Evolutionary conservation across 2,797 vertebrate genomes (phyloP).

Genomic region (Loriculus beryllinus): DNA sequence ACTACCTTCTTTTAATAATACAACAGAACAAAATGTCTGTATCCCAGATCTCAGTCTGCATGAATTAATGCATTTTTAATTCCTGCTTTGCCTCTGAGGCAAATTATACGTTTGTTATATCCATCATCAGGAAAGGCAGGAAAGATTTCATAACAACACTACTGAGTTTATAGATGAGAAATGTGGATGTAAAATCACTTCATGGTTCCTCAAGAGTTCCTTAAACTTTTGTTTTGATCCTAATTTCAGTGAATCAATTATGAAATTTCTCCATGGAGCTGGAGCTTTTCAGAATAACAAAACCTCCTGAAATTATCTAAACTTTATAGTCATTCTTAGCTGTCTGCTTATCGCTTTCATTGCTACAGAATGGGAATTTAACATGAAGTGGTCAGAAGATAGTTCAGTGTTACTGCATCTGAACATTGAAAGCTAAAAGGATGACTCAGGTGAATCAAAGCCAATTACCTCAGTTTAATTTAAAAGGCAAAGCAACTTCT

Average conservation of each 20-base stretch:
- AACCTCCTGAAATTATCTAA: not conserved
- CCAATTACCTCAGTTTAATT: not conserved
- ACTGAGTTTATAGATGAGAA: conserved; percentile 8
- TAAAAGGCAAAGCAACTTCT: not conserved
- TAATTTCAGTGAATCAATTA: not conserved
- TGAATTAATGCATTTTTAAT: conserved; percentile 71
- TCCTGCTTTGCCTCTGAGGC: conserved; percentile 55
- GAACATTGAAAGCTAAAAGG: not conserved
- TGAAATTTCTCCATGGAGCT: not conserved
- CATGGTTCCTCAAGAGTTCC: not conserved
- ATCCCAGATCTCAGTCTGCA: conserved; percentile 38
- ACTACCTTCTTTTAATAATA: conserved; percentile 49
- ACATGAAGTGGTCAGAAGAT: not conserved
- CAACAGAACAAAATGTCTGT: conserved; percentile 48
- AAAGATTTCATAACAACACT: conserved; percentile 17
- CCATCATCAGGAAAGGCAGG: conserved; percentile 34
- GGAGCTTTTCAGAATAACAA: not conserved
- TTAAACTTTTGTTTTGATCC: not conserved
- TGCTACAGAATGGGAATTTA: not conserved
- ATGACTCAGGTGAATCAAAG: not conserved
- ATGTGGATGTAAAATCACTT: not conserved
- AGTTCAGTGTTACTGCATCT: not conserved
- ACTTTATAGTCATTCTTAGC: not conserved
- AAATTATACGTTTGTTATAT: conserved; percentile 51
- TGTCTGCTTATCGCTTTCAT: not conserved